phyloP scores from a whole-genome alignment of 1,140 invertebrate species.

The Ruditapes philippinarum region DNA sequence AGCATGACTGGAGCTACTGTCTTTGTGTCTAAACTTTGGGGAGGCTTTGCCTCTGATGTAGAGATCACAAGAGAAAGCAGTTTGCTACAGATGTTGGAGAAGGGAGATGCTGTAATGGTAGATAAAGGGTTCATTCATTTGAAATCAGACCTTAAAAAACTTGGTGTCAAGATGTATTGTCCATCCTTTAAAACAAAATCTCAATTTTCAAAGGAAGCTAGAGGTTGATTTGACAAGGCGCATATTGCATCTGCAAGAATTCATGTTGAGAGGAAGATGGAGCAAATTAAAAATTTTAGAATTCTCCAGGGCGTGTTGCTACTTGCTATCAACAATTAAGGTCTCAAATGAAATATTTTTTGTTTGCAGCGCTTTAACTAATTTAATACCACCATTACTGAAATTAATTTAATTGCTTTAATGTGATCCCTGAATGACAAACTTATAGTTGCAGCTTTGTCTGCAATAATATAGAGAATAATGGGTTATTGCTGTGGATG shows the following conservation, averaged over 20 bases:
- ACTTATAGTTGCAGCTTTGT: not conserved
- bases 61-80: too few relatives aligned
- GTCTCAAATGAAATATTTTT: conserved; percentile 50
- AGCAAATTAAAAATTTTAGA: conserved; percentile 68
- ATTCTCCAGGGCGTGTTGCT: conserved; percentile 62
- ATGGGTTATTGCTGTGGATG: too few relatives aligned
- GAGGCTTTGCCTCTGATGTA: too few relatives aligned
- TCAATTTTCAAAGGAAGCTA: conserved; percentile 61
- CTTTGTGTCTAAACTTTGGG: too few relatives aligned
- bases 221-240: conserved; percentile 60
- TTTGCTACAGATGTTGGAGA: too few relatives aligned
- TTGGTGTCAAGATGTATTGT: conserved; percentile 61
- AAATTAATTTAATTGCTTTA: not conserved
- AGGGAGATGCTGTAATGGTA: too few relatives aligned
- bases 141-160: conserved; percentile 19
- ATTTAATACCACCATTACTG: conserved; percentile 64
- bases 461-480: not conserved
- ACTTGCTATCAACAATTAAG: conserved; percentile 19
- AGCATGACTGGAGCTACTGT: too few relatives aligned
- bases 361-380: too few relatives aligned
- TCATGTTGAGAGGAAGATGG: conserved; percentile 69
- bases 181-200: conserved; percentile 54
- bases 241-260: conserved; percentile 67
- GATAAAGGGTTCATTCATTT: conserved; percentile 66
- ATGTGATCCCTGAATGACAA: too few relatives aligned